These are phyloP conservation scores for Xenopus laevis DNA, from an alignment of 2,113 vertebrate genomes.

Conservation along the genomic window DNA sequence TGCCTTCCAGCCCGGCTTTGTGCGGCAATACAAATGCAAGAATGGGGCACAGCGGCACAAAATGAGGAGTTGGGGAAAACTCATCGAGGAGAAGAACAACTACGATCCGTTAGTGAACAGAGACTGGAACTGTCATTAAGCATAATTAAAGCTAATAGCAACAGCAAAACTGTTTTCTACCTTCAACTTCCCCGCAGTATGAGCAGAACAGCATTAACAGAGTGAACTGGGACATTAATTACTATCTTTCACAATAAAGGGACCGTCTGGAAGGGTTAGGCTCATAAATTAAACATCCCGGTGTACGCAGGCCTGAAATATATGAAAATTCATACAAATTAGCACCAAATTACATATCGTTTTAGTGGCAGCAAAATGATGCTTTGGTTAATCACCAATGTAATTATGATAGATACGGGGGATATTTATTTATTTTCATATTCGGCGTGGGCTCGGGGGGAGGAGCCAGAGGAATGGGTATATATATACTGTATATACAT, in stretches of 20 bases:
- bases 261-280: conserved; percentile 62
- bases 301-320: conserved; percentile 60
- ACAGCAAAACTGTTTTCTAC: conserved; percentile 70
- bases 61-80: conserved; percentile 61
- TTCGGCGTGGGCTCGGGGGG: too few relatives aligned
- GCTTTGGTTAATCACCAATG: conserved; percentile 65
- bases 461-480: too few relatives aligned
- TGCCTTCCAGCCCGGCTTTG: conserved; percentile 56
- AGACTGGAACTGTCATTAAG: conserved; percentile 67
- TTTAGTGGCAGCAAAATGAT: conserved; percentile 64
- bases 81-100: conserved; percentile 59
- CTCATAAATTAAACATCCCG: conserved; percentile 77
- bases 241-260: conserved; percentile 64
- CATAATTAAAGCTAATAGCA: conserved; percentile 73
- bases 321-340: conserved; percentile 63
- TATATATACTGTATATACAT: too few relatives aligned
- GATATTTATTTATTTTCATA: not conserved
- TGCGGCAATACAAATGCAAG: conserved; percentile 48
- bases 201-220: conserved; percentile 61
- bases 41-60: conserved; percentile 52
- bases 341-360: conserved; percentile 55
- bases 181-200: conserved; percentile 67
- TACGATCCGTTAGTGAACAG: conserved; percentile 66
- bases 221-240: conserved; percentile 69
- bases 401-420: conserved; percentile 60